A percentile compares a stretch with the other conserved stretches of the same genome.
Evolutionary conservation across 53 echinoderm and acorn worm species (phyloP).

Genomic region (Mesocentrotus franciscanus): DNA sequence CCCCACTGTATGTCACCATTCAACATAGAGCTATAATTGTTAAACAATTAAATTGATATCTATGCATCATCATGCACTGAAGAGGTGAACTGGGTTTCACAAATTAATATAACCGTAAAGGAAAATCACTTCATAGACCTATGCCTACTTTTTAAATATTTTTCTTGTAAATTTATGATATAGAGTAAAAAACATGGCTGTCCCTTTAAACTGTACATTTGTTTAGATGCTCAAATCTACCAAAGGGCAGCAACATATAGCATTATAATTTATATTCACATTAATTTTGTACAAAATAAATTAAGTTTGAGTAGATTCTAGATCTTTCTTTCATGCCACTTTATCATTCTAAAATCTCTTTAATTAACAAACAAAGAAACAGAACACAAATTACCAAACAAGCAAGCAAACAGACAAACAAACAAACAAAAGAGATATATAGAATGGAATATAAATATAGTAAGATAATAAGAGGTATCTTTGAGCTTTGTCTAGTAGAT

Average conservation of each 20-base stretch:
- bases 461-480: neutral
- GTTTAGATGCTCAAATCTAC: neutral
- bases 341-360: neutral
- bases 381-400: no score
- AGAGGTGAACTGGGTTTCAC: no score
- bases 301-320: neutral
- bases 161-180: neutral
- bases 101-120: no score
- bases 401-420: no score
- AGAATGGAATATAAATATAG: neutral
- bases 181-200: neutral
- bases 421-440: neutral
- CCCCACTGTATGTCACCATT: no score
- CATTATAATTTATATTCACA: neutral
- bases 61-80: no score
- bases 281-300: neutral
- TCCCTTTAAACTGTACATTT: neutral
- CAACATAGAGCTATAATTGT: no score
- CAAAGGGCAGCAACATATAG: neutral
- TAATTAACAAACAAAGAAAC: neutral
- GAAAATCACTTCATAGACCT: no score
- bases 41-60: no score
- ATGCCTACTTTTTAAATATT: no score
- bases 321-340: neutral
- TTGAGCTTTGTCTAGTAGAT: neutral